These are phyloP conservation scores for Acridotheres tristis DNA, from an alignment of 2,797 vertebrate species.

Conservation along the genomic window DNA sequence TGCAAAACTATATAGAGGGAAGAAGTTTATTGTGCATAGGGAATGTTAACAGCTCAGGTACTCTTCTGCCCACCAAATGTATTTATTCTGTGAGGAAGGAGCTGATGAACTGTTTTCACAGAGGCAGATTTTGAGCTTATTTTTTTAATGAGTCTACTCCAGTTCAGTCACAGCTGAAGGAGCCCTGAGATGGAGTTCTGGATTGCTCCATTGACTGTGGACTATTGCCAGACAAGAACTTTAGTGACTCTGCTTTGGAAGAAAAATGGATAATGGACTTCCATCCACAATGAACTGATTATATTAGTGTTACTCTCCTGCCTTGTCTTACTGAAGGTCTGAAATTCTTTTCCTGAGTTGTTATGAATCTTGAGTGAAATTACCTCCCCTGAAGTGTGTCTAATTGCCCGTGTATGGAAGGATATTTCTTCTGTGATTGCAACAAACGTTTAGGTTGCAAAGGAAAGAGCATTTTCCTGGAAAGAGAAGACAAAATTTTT, in stretches of 20 bases:
- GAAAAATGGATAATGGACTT: neutral
- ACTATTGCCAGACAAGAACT: neutral
- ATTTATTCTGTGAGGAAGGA: neutral
- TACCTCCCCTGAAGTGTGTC: neutral
- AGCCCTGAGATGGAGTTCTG: neutral
- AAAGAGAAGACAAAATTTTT: neutral
- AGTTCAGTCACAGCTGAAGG: neutral
- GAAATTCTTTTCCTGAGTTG: slow-evolving; percentile 2
- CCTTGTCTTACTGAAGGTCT: neutral
- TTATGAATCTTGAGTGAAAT: neutral
- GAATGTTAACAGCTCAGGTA: neutral
- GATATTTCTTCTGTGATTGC: neutral
- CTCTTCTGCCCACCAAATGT: neutral
- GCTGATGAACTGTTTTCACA: neutral
- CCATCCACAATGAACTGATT: neutral
- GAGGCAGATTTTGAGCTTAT: neutral
- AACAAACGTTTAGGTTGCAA: neutral
- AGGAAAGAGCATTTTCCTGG: neutral
- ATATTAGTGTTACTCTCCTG: neutral
- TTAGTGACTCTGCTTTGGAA: neutral
- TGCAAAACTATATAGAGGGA: neutral
- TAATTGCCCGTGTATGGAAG: neutral
- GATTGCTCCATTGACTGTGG: neutral
- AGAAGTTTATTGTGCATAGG: neutral
- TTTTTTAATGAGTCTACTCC: neutral